Evolutionary conservation across 2,797 vertebrate species (phyloP).

Genomic region (Brachyalestes nurse): DNA sequence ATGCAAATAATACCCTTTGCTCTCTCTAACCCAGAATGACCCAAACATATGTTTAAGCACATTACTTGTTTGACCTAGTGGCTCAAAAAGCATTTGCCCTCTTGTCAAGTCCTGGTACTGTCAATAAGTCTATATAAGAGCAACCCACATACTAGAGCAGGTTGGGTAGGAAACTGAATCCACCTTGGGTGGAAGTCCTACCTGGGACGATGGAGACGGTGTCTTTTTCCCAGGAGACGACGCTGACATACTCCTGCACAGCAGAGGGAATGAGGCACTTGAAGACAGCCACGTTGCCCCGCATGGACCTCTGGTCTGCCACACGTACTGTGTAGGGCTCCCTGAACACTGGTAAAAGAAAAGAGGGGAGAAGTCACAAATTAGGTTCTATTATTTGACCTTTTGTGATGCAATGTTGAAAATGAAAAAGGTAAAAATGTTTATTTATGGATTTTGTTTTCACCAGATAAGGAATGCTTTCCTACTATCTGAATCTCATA

Average conservation of each 20-base stretch:
- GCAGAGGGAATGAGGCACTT: constrained; percentile 99
- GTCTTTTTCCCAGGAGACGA: constrained; percentile 99
- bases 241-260: constrained; percentile 98
- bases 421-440: background rate
- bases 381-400: background rate
- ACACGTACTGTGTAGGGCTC: constrained; percentile 99
- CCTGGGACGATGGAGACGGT: constrained; percentile 96
- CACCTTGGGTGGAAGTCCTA: constrained; percentile 69
- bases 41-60: background rate
- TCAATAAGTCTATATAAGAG: background rate
- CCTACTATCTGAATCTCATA: background rate
- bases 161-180: background rate
- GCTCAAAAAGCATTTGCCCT: background rate
- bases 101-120: background rate
- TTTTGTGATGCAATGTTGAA: background rate
- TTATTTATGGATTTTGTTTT: background rate
- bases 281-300: constrained; percentile 97
- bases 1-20: background rate
- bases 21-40: background rate
- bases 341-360: constrained; percentile 88
- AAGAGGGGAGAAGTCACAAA: background rate
- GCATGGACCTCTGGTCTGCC: constrained; percentile 99
- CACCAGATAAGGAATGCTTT: background rate
- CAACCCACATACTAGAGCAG: background rate
- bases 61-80: background rate